Percentiles rank a stretch among this genome's conserved stretches.
These are phyloP conservation scores for Oreochromis spilurus DNA, from an alignment of 2,113 vertebrate genomes.

Conservation along the genomic window DNA sequence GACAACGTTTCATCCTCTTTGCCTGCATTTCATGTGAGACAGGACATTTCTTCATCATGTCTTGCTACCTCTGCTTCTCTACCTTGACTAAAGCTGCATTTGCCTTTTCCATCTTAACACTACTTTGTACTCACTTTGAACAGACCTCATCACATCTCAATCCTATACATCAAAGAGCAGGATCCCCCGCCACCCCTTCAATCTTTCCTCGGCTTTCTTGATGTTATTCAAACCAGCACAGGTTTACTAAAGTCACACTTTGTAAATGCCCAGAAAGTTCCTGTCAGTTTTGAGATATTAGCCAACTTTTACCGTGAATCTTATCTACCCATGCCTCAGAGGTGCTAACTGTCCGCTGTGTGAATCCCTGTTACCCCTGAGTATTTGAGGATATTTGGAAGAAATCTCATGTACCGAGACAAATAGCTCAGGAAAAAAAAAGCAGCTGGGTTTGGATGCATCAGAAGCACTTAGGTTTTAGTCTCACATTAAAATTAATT, in stretches of 20 bases:
- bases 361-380: constrained; percentile 18
- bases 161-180: constrained; percentile 74
- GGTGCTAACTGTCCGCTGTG: constrained; percentile 17
- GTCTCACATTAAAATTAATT: not conserved
- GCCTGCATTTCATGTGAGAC: constrained; percentile 52
- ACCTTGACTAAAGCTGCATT: constrained; percentile 74
- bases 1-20: constrained; percentile 69
- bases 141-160: constrained; percentile 75
- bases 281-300: constrained; percentile 53
- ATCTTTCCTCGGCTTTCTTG: constrained; percentile 52
- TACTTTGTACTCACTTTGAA: constrained; percentile 73
- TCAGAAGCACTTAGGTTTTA: not conserved
- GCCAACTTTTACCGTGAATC: constrained; percentile 56
- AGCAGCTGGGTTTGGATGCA: not conserved
- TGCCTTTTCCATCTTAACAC: constrained; percentile 70
- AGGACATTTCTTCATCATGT: constrained; percentile 67
- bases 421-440: not conserved
- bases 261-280: constrained; percentile 65
- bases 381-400: constrained; percentile 28
- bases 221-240: constrained; percentile 66
- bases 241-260: constrained; percentile 68
- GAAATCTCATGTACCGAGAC: not conserved
- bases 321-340: constrained; percentile 49
- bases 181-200: not conserved
- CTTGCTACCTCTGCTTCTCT: constrained; percentile 52